Percentiles rank a stretch among this genome's conserved stretches.
phyloP scores from a whole-genome alignment of 2,113 vertebrate species.

The Ophthalmolycus amberensis region DNA sequence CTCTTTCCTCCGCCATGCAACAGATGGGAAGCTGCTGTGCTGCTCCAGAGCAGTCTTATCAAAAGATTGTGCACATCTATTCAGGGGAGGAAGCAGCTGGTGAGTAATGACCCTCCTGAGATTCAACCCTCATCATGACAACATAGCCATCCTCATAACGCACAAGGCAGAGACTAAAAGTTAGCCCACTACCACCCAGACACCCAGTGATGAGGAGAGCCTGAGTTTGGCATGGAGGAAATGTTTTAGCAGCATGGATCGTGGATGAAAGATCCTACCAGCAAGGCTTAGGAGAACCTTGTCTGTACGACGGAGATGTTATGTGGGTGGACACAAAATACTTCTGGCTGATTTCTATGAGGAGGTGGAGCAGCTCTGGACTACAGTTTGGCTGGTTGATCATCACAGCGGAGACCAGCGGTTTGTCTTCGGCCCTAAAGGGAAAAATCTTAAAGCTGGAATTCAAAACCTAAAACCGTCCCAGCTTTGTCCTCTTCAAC shows the following conservation, averaged over 20 bases:
- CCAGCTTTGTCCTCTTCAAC: neutral
- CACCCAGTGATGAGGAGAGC: neutral
- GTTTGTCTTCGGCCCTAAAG: neutral
- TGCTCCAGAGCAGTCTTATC: neutral
- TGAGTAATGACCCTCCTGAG: too few relatives aligned
- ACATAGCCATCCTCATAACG: neutral
- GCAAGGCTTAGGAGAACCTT: neutral
- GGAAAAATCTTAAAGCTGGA: neutral
- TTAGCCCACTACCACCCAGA: neutral
- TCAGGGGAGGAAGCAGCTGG: too few relatives aligned
- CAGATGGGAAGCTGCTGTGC: neutral
- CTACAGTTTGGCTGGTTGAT: neutral
- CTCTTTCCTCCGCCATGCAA: too few relatives aligned
- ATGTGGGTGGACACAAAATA: neutral
- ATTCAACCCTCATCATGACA: neutral
- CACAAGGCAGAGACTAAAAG: neutral
- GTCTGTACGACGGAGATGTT: neutral
- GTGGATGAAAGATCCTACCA: neutral
- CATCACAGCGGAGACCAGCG: neutral
- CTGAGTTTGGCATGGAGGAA: too few relatives aligned
- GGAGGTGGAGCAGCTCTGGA: neutral
- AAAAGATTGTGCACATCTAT: too few relatives aligned
- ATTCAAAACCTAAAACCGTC: neutral
- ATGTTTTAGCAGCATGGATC: too few relatives aligned
- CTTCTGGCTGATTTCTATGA: slow-evolving; percentile 1